These are phyloP conservation scores for Falco peregrinus DNA, from an alignment of 2,797 vertebrate species.

Conservation along the genomic window DNA sequence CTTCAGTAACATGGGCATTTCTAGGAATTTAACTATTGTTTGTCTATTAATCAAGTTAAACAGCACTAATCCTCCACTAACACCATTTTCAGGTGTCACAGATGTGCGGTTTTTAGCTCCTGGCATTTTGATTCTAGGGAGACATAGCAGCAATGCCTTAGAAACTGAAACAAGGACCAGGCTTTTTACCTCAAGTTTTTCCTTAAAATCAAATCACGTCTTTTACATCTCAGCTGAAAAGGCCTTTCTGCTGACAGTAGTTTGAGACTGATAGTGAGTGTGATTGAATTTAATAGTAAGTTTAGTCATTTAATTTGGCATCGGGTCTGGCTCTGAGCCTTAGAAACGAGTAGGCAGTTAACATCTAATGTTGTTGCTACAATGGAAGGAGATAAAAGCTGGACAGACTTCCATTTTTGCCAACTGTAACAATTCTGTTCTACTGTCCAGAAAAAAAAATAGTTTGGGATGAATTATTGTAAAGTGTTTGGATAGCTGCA, in stretches of 20 bases:
- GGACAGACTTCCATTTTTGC: neutral
- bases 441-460: neutral
- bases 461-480: neutral
- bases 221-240: conserved; percentile 33
- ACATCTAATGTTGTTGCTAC: conserved; percentile 11
- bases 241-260: conserved; percentile 30
- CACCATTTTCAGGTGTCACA: neutral
- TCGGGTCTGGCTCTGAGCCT: neutral
- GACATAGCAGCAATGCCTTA: neutral
- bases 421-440: neutral
- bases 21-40: neutral
- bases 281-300: neutral
- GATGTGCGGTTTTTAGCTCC: neutral
- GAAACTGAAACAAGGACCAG: neutral
- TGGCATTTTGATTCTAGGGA: neutral
- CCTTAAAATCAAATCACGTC: neutral
- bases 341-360: conserved; percentile 30
- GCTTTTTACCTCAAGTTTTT: neutral
- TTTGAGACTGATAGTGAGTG: neutral
- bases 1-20: neutral
- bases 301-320: neutral
- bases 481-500: neutral
- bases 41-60: neutral
- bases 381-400: neutral
- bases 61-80: neutral